These are phyloP conservation scores for Zhuqinia jingwanae DNA, from an alignment of 2,888 invertebrate genomes.

Conservation along the genomic window DNA sequence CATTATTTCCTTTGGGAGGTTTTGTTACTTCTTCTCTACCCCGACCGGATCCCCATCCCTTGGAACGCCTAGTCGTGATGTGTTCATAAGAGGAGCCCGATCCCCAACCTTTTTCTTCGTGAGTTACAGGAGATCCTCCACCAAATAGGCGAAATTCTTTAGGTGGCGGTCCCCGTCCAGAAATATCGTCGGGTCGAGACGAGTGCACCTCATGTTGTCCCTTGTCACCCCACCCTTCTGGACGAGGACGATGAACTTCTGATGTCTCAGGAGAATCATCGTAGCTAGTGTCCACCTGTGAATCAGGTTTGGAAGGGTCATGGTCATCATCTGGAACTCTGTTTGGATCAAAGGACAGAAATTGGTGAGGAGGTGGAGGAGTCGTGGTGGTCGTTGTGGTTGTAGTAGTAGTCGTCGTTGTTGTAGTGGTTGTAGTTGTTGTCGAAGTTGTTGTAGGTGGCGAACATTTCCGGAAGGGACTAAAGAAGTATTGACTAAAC, in stretches of 20 bases:
- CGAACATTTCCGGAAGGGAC: constrained; percentile 62
- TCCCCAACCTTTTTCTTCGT: constrained; percentile 55
- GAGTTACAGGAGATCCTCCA: constrained; percentile 36
- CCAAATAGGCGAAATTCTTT: constrained; percentile 57
- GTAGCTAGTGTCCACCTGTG: constrained; percentile 49
- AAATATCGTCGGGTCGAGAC: constrained; percentile 50
- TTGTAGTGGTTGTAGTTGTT: constrained; percentile 55
- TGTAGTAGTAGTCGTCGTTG: constrained; percentile 62
- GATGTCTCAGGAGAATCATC: constrained; percentile 2
- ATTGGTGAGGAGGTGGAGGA: constrained; percentile 61
- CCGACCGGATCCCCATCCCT: not conserved
- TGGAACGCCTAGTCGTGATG: not conserved
- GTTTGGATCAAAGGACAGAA: constrained; percentile 60
- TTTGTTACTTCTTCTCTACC: constrained; percentile 8
- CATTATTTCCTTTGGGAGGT: constrained; percentile 20
- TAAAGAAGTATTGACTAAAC: constrained; percentile 52
- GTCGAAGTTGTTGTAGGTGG: constrained; percentile 47
- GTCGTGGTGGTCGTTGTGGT: constrained; percentile 55
- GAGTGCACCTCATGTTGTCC: constrained; percentile 26
- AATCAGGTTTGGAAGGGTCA: constrained; percentile 60
- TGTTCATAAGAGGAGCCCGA: not conserved
- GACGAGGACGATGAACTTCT: not conserved
- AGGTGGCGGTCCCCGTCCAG: constrained; percentile 59
- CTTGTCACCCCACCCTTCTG: not conserved
- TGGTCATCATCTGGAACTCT: constrained; percentile 65